Base-by-base conservation (phyloP, 2,797 vertebrate species). In the Uromys caudimaculatus region DNA sequence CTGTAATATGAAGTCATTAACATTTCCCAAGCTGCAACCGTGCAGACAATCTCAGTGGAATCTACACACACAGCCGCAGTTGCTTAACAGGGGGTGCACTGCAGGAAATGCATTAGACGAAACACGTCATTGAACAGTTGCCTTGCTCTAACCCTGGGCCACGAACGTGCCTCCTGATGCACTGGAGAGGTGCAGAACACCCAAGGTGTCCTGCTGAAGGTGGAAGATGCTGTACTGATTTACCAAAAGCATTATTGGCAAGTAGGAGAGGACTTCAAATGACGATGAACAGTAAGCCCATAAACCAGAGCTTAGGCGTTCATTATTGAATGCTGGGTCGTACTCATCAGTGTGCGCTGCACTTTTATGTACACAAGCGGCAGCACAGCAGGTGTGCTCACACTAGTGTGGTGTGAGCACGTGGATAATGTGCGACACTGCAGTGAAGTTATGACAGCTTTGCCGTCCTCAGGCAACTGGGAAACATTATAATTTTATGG, bases 1-100 rank as follows among this genome's bases (percentile, higher is more conserved):
- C 35, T 83, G 87, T 95, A 93, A 71, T 78, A 89, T 47, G 69
- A 92, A 95, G 50, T 84, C 75, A 91, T 92, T 89, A 92, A 89
- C 94, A 84, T 78, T 95, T 93, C 93, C 78, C 82, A 95, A 89
- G n/a, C 79, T 23, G 4, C 32, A 91, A 64, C n/a, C 9, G 24
- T 47, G 35, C 62, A 89, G 56, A 77, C 79, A 58, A 86, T 84
- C 56, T 44, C 60, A 75, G 8, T 29, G 73, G 44, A 50, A 64
- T 60, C 12, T 12, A 9, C 27, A 16, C 41, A 38, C 32, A 29
- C 47, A 64, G 21, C 79, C 56, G 35, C 0, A 27, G 29, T n/a
- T 71, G 67, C 50, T 52, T 35, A 41, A 54, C 19, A 52, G 32
- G 13, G 60, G 67, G 27, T n/a, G 44, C 0, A 6, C 19, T 67